Evolutionary conservation across 2,113 vertebrate species (phyloP).

Genomic region (Solenodon paradoxus): DNA sequence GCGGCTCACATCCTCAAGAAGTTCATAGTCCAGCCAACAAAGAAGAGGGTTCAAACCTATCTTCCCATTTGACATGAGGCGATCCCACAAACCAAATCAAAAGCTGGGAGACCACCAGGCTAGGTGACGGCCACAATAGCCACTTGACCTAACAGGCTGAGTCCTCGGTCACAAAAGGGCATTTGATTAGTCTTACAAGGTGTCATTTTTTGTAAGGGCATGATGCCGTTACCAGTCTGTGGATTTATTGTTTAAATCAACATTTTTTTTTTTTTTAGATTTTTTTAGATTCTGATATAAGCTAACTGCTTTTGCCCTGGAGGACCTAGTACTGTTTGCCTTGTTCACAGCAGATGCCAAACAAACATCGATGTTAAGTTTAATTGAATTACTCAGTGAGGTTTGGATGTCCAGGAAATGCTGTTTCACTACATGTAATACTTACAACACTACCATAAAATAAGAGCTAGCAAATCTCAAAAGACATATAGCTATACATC

Average conservation of each 20-base stretch:
- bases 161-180: conserved; percentile 11
- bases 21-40: not conserved
- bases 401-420: conserved; percentile 30
- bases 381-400: not conserved
- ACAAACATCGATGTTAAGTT: conserved; percentile 18
- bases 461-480: not conserved
- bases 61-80: conserved; percentile 5
- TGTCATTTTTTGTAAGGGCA: conserved; percentile 23
- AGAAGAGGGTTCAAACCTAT: not conserved
- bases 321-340: not conserved
- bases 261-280: too few relatives aligned
- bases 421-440: not conserved
- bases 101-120: not conserved
- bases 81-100: conserved; percentile 17
- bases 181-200: conserved; percentile 45
- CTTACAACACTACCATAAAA: not conserved
- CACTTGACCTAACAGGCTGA: conserved; percentile 34
- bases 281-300: conserved; percentile 25
- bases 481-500: not conserved
- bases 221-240: not conserved
- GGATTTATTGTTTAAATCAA: not conserved
- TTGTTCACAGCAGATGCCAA: not conserved
- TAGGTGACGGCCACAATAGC: not conserved
- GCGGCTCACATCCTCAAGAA: not conserved
- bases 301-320: not conserved